Evolutionary conservation across 2,888 invertebrate species (phyloP).

Genomic region (Acanthosepion lycidas): DNA sequence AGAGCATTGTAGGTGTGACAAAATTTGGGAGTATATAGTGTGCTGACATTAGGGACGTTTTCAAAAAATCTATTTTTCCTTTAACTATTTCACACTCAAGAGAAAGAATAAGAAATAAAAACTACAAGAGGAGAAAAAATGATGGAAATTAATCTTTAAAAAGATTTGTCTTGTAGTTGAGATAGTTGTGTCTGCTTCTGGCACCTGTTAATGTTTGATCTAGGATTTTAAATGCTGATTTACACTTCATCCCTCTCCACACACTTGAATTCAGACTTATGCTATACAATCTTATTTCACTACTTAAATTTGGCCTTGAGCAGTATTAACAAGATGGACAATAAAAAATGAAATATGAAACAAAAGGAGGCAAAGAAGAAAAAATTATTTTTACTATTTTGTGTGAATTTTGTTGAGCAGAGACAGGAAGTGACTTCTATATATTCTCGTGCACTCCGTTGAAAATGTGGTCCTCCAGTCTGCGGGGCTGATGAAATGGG

Average conservation of each 20-base stretch:
- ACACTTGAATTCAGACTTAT: background rate
- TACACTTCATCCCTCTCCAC: background rate
- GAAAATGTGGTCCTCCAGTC: conserved; percentile 80
- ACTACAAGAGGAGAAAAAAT: too few species aligned
- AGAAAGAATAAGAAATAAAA: too few species aligned
- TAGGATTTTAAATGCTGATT: background rate
- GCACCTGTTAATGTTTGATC: too few species aligned
- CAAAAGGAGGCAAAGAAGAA: background rate
- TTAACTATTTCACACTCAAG: too few species aligned
- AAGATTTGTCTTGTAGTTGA: too few species aligned
- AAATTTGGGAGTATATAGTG: too few species aligned
- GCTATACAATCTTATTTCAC: too few species aligned
- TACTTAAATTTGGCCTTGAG: background rate
- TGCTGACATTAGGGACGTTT: too few species aligned
- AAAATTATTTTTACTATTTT: conserved; percentile 82
- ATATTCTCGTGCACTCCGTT: conserved; percentile 81
- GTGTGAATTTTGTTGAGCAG: conserved; percentile 97
- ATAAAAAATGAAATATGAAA: background rate
- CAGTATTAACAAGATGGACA: background rate
- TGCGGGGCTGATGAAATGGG: conserved; percentile 75
- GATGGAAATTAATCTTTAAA: too few species aligned
- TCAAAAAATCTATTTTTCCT: too few species aligned
- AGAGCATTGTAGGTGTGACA: too few species aligned
- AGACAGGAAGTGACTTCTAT: conserved; percentile 87
- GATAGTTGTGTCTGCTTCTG: too few species aligned